These are phyloP conservation scores for Pegoplata infirma DNA, from an alignment of 2,888 invertebrate species.

Conservation along the genomic window DNA sequence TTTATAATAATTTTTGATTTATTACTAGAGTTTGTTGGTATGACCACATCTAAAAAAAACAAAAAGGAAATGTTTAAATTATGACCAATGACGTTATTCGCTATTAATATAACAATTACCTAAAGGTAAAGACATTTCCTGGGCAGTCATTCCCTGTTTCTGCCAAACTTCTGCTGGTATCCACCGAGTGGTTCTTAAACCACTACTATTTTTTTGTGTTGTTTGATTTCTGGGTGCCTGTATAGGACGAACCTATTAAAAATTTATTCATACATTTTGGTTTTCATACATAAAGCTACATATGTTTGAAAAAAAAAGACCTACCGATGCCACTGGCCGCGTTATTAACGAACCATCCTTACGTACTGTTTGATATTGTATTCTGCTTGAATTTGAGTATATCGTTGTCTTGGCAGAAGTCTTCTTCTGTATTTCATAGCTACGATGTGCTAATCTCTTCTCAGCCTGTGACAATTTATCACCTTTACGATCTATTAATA, in stretches of 20 bases:
- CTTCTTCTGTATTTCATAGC: constrained; percentile 96
- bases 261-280: neutral
- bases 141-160: constrained; percentile 95
- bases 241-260: constrained; percentile 85
- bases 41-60: constrained; percentile 90
- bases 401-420: constrained; percentile 84
- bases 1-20: constrained; percentile 93
- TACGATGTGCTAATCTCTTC: constrained; percentile 93
- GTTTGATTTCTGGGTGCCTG: constrained; percentile 81
- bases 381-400: constrained; percentile 78
- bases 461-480: constrained; percentile 95
- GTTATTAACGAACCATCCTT: constrained; percentile 82
- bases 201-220: constrained; percentile 66
- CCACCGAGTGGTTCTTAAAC: constrained; percentile 83
- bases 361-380: constrained; percentile 82
- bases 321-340: constrained; percentile 84
- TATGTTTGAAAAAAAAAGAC: constrained; percentile 69
- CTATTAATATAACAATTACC: constrained; percentile 78
- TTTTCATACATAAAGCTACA: too few relatives aligned
- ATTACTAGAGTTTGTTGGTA: constrained; percentile 93
- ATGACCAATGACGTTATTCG: neutral
- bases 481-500: constrained; percentile 95
- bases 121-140: constrained; percentile 94
- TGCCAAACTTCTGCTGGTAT: constrained; percentile 95
- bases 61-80: too few relatives aligned